Evolutionary conservation across 2,888 invertebrate genomes (phyloP).

Genomic region (Desoria tigrina): DNA sequence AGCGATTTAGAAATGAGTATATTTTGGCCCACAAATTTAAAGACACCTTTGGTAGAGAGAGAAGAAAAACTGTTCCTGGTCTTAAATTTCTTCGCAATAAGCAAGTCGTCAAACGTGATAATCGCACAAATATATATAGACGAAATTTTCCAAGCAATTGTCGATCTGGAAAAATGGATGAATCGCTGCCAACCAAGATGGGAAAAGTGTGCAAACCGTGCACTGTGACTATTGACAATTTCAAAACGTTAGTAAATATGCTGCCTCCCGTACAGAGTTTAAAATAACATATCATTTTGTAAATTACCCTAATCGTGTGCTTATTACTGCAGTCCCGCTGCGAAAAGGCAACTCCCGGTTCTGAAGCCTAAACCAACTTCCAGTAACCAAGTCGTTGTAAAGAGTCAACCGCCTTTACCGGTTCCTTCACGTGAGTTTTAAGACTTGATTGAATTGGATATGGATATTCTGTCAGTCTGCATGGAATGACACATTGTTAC

Average conservation of each 20-base stretch:
- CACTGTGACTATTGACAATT: background rate
- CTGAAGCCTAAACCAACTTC: too few species aligned
- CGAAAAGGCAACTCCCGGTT: too few species aligned
- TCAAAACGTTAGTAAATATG: background rate
- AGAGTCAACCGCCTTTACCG: background rate
- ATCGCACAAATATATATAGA: background rate
- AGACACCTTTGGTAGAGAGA: constrained; percentile 5
- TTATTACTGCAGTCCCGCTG: too few species aligned
- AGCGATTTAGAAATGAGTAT: constrained; percentile 36
- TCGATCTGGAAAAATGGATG: background rate
- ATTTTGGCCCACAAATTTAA: constrained; percentile 12
- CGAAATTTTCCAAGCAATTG: background rate
- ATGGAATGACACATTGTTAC: too few species aligned
- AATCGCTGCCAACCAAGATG: constrained; percentile 3
- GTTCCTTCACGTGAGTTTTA: background rate
- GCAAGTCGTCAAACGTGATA: background rate
- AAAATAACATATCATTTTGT: too few species aligned
- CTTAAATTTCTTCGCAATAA: constrained; percentile 10
- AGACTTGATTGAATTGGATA: background rate
- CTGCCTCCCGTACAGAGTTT: too few species aligned
- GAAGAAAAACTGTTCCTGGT: background rate
- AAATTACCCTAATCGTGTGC: too few species aligned
- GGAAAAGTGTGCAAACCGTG: background rate
- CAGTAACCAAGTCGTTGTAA: too few species aligned
- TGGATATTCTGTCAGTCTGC: background rate